Evolutionary conservation across 2,888 invertebrate genomes (phyloP).

Genomic region (Caenorhabditis imperialis): DNA sequence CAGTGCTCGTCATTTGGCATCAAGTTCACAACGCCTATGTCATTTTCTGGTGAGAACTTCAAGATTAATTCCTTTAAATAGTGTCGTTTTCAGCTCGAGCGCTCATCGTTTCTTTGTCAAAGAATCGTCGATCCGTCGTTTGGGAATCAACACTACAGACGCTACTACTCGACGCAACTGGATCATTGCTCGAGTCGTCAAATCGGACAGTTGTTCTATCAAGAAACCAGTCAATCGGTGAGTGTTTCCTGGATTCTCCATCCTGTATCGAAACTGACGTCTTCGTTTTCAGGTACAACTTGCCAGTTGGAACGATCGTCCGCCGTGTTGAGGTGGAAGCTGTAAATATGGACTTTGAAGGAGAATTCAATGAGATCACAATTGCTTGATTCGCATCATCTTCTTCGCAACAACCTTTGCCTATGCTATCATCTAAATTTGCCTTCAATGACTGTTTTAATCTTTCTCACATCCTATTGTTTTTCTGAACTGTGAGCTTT

Average conservation of each 20-base stretch:
- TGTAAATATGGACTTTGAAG: conserved; percentile 56
- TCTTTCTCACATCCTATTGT: background rate
- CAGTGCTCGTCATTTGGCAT: conserved; percentile 75
- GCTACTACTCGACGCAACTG: conserved; percentile 62
- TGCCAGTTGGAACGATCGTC: conserved; percentile 73
- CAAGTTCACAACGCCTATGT: conserved; percentile 70
- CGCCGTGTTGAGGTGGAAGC: conserved; percentile 74
- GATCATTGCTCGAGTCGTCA: conserved; percentile 68
- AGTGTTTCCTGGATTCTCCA: background rate
- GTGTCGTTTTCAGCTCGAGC: conserved; percentile 62
- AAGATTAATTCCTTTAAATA: background rate
- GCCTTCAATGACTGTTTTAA: conserved; percentile 8
- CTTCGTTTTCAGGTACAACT: conserved; percentile 70
- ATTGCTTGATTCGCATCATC: conserved; percentile 8
- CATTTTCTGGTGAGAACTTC: conserved; percentile 67
- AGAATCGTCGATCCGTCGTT: conserved; percentile 68
- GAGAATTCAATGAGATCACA: conserved; percentile 22
- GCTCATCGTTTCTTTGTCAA: conserved; percentile 72
- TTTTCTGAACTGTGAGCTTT: conserved; percentile 26
- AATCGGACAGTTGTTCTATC: conserved; percentile 74
- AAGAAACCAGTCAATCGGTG: conserved; percentile 74
- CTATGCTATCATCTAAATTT: background rate
- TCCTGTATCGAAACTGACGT: background rate
- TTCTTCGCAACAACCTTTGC: background rate
- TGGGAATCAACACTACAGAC: conserved; percentile 59